Evolutionary conservation across 2,888 invertebrate species (phyloP).

Genomic region (Lamellibrachia columna): DNA sequence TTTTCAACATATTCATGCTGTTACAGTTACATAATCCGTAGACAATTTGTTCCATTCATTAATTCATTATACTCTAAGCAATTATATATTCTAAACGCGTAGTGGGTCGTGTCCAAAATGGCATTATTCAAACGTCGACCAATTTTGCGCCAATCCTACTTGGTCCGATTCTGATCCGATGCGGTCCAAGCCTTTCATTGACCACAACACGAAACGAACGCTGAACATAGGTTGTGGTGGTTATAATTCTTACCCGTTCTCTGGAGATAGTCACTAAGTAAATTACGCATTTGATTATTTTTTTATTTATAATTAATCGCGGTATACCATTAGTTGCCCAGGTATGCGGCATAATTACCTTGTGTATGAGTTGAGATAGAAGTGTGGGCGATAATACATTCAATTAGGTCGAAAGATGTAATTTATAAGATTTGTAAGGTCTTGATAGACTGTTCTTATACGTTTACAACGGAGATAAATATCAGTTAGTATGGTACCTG

Average conservation of each 20-base stretch:
- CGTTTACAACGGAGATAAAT: no score
- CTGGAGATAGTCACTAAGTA: neutral
- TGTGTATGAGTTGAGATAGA: neutral
- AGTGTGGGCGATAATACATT: neutral
- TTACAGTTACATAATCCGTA: no score
- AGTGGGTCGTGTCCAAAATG: neutral
- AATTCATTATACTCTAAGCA: no score
- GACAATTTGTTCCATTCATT: no score
- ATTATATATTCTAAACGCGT: no score
- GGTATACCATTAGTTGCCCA: neutral
- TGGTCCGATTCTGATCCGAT: constrained; percentile 5
- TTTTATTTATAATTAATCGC: neutral
- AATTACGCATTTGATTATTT: neutral
- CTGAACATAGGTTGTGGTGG: neutral
- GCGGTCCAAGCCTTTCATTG: neutral
- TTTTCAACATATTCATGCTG: no score
- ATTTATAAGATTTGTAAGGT: no score
- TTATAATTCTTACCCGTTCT: neutral
- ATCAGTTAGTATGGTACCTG: no score
- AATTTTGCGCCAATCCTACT: neutral
- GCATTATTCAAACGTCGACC: neutral
- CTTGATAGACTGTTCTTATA: no score
- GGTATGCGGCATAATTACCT: neutral
- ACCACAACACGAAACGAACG: neutral
- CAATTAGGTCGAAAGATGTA: neutral